Base-by-base conservation (phyloP, 2,113 vertebrate species). In the Felis catus region DNA sequence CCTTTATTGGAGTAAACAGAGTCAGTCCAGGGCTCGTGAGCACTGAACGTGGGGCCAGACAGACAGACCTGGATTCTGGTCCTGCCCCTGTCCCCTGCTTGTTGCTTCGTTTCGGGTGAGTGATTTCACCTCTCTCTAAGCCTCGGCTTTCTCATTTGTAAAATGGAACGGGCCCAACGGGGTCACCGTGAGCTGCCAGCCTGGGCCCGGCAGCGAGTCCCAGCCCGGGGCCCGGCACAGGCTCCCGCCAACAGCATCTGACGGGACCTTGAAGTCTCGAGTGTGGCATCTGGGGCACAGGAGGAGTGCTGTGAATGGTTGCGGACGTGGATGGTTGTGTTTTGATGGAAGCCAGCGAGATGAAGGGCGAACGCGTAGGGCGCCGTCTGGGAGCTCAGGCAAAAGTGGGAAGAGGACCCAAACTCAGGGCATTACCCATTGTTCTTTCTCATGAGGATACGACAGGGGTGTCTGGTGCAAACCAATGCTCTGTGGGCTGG, bases 211-310 rank as follows among this genome's bases (percentile, higher is more conserved):
- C 68, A 1, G 2, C 81, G 25, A 10, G 25, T 39, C 12, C 76
- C 1, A 0, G 12, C 36, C 31, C n/a, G 25, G 65, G 27, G 41
- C 53, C 41, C 13, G 3, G 66, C 4, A 1, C 7, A 1, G 4
- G 2, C 14, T 31, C 55, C 66, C 13, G 2, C 2, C 14, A 10
- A 36, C 33, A 51, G 48, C n/a, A 16, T 4, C 9, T 15, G 48
- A 51, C 2, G 11, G 39, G 33, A 51, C 66, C 29, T 23, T 3
- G 0, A 2, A 0, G 85, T n/a, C 29, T 45, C 14, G 2, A 36
- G 33, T 0, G 10, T 7, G 29, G 68, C 1, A 4, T 31, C 53
- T 48, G 78, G 63, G 33, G 8, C 87, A 63, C 66, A 45, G 85
- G 18, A 25, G 79, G 93, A 48, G n/a, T 29, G 23, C 13, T 27